Evolutionary conservation across 2,797 vertebrate species (phyloP).

Genomic region (Okamejei kenojei): DNA sequence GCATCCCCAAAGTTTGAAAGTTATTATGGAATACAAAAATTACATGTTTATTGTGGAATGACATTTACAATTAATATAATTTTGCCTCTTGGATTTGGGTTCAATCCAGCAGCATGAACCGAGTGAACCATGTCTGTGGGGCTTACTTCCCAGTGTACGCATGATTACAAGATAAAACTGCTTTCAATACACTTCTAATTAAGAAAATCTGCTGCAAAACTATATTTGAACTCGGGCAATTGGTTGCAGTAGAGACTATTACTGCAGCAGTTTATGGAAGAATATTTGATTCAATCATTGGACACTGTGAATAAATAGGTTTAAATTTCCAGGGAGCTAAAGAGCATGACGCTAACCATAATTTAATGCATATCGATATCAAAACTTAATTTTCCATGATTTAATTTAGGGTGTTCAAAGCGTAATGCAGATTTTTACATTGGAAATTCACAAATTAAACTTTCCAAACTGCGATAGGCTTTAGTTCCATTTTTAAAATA

Average conservation of each 20-base stretch:
- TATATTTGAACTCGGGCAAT: neutral
- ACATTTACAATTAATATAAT: neutral
- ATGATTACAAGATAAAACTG: conserved; percentile 24
- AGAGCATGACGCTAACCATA: neutral
- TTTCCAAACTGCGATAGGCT: neutral
- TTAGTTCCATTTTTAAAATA: neutral
- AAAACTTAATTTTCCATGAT: neutral
- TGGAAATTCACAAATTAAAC: neutral
- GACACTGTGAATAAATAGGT: neutral
- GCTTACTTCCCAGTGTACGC: conserved; percentile 4
- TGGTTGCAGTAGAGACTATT: neutral
- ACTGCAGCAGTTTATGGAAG: neutral
- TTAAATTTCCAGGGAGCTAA: neutral
- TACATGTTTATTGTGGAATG: neutral
- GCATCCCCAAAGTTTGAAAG: neutral
- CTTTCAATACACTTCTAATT: neutral
- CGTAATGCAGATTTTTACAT: neutral
- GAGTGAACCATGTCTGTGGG: neutral
- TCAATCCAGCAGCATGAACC: neutral
- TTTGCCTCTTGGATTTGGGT: neutral
- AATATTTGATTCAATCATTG: neutral
- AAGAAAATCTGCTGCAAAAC: neutral
- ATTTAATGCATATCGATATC: neutral
- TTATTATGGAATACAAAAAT: neutral
- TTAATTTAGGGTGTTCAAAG: neutral